Evolutionary conservation across 1,140 invertebrate species (phyloP), one percentile per base, ranked within the genome.

Genomic region (Cyphomyrmex costatus): DNA sequence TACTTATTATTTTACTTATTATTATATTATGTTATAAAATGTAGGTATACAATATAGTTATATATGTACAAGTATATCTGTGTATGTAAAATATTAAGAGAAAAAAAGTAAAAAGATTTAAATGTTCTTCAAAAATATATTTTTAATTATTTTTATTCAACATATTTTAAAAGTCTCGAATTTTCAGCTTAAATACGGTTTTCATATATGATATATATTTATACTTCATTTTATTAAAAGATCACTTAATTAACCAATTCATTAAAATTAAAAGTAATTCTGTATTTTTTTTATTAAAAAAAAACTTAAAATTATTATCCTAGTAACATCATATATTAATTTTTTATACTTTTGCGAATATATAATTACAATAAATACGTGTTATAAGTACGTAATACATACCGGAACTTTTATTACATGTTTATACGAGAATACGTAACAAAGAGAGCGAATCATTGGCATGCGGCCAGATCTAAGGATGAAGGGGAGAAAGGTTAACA

Each of bases 361-460:
- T 12, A 61, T 63, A 33, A 3, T 19, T 63, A 42, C 6, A 14
- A 68, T 46, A 14, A 56, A 65, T 33, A 65, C 7, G 60, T 30
- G 1, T 21, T n/a, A 7, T 24, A 56, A 10, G 4, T 46, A 30
- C 8, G 8, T 14, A 2, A 10, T 19, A 16, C 30, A 19, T 36
- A 16, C 24, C 6, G 30, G 21, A 51, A 58, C 8, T 19, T 42
- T 56, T 58, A 58, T 56, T 56, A 19, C 24, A 49, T 14, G 6
- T 12, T 58, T 8, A 5, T 1, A 24, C 7, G 3, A 36, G 19
- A 66, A 78, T 46, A 49, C 14, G 27, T 78, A 78, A 68, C 27
- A 58, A 56, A 80, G 51, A 16, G n/a, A 79, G 14, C n/a, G 6
- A 16, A 60, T 19, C 10, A 58, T 46, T 73, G 30, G 79, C 66